Conservation (phyloP, 2,888 invertebrate species). For the Antheraea assamensis region DNA sequence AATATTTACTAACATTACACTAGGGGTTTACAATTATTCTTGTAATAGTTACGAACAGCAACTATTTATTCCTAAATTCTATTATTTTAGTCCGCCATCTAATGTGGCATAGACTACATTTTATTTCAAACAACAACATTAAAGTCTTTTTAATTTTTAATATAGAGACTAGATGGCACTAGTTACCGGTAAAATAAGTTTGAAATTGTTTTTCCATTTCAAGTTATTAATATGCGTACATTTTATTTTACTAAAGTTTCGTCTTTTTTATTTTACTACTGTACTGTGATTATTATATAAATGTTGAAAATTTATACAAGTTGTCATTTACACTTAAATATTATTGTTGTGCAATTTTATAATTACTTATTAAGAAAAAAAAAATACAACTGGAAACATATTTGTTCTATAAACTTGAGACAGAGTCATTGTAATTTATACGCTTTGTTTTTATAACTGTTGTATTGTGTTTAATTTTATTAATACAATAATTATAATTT, state of each 20-base stretch:
- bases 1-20: no score
- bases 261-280: no score
- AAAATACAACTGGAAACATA: no score
- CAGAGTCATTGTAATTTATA: no score
- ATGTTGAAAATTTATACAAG: background rate
- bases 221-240: background rate
- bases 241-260: background rate
- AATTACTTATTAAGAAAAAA: background rate
- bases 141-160: background rate
- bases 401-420: no score
- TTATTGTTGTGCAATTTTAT: background rate
- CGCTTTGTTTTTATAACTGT: no score
- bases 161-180: slow-evolving; percentile 19
- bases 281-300: background rate
- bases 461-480: no score
- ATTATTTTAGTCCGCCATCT: no score
- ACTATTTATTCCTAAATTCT: no score
- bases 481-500: no score
- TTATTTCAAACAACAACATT: background rate
- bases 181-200: background rate
- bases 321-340: background rate
- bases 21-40: no score
- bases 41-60: no score
- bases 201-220: background rate
- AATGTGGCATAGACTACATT: background rate